Conservation (phyloP, 2,888 invertebrate genomes). For the Drosophila neotestacea region DNA sequence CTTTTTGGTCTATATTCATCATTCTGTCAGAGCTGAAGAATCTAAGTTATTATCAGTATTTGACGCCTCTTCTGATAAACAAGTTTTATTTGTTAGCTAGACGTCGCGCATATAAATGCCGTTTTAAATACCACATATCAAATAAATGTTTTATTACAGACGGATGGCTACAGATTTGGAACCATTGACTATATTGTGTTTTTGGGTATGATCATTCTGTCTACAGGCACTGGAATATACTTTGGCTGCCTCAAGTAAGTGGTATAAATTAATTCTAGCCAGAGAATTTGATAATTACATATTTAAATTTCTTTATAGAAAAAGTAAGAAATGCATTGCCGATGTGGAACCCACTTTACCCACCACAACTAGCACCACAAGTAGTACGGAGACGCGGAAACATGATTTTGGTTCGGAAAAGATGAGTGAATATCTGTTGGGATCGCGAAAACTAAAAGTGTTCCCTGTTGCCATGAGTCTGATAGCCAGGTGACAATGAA, state of each 20-base stretch:
- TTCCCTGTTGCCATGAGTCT: conserved; percentile 95
- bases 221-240: conserved; percentile 92
- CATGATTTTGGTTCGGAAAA: conserved; percentile 86
- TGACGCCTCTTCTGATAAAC: conserved; percentile 24
- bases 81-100: conserved; percentile 1
- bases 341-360: conserved; percentile 60
- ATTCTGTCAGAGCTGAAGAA: neutral
- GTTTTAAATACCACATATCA: neutral
- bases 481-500: conserved; percentile 89
- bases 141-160: conserved; percentile 36
- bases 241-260: conserved; percentile 84
- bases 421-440: conserved; percentile 91
- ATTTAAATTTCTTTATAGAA: conserved; percentile 31
- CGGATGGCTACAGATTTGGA: conserved; percentile 73
- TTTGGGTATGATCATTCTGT: conserved; percentile 88
- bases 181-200: conserved; percentile 90
- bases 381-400: conserved; percentile 37
- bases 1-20: neutral
- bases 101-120: conserved; percentile 1
- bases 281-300: neutral
- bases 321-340: conserved; percentile 51
- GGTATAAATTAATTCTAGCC: neutral
- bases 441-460: conserved; percentile 90
- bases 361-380: conserved; percentile 15
- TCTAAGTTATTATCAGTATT: conserved; percentile 15